Base-by-base conservation (phyloP, 2,888 invertebrate genomes). In the Tortrix viridana region DNA sequence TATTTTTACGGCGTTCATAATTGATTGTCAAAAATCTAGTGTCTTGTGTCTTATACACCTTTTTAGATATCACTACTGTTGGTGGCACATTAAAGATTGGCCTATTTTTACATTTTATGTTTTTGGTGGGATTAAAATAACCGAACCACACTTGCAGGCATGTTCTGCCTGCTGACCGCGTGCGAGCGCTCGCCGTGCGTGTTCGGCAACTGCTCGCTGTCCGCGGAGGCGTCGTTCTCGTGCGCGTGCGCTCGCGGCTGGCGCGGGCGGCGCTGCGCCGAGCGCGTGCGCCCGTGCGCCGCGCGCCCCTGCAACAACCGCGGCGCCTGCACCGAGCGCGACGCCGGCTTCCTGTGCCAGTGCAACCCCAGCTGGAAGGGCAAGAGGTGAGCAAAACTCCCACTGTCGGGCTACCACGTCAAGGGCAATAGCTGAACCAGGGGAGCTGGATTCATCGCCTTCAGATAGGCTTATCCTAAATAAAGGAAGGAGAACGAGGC, bases 351-450 rank as follows among this genome's bases (percentile, higher is more conserved):
- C 76, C 86, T 93, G 61, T 97, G 97, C 79, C 92, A 94, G 69
- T 95, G 97, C 77, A 95, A 96, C 75, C 95, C 95, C 0, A 96
- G 96, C 86, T 95, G 95, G 94, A 94, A 94, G 78, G 95, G 95
- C 2, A 87, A 88, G 63, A 83, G 91, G 90, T 89, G 57, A 48
- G 66, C 87, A n/a, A n/a, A n/a, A n/a, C n/a, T n/a, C n/a, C n/a
- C n/a, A n/a, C n/a, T n/a, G n/a, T n/a, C n/a, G n/a, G n/a, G n/a
- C n/a, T n/a, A n/a, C n/a, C n/a, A n/a, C n/a, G n/a, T n/a, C n/a
- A n/a, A n/a, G n/a, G n/a, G n/a, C n/a, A n/a, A n/a, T n/a, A n/a
- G n/a, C n/a, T n/a, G n/a, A n/a, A n/a, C n/a, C n/a, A n/a, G n/a
- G n/a, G n/a, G n/a, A n/a, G n/a, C n/a, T n/a, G n/a, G n/a, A n/a